Base-by-base conservation (phyloP, 2,797 vertebrate genomes). In the Danio kyathit region DNA sequence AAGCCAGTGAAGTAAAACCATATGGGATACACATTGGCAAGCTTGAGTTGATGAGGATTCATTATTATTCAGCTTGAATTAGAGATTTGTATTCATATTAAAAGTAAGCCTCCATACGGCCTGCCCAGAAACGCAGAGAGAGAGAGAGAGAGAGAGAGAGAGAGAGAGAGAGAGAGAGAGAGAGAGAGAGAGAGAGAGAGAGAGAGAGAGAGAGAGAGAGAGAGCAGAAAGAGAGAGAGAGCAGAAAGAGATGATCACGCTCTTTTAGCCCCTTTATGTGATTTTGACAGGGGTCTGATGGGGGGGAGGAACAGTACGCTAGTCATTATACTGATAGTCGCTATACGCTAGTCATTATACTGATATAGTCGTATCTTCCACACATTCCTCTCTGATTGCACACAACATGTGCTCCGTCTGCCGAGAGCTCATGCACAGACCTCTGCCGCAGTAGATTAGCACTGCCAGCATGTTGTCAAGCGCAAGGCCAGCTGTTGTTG, bases 321-420 rank as follows among this genome's bases (percentile, higher is more conserved):
- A 60, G 77, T 73, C 52, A 78, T 79, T 79, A 52, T 46, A 83
- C 71, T 17, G 52, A 66, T 83, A 14, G 82, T 83, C 74, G 43
- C 82, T 75, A 74, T 74, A 73, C 51, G 29, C 29, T 29, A 29
- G 29, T 29, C 29, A 29, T 29, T 29, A 29, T 29, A 29, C 29
- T 29, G 29, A 29, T 29, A 29, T 29, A 29, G 29, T 29, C 29
- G 29, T 29, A 29, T 29, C 29, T 29, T 79, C 84, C 84, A 83
- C 83, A 78, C 85, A 86, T 90, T 87, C 87, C 84, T 83, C 78
- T 71, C 63, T 85, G 80, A 88, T 91, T 88, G 61, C 67, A 49
- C 64, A 76, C 84, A 52, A 40, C 41, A 65, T 71, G 60, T 43
- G 66, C 80, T 82, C 67, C 56, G 71, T 77, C 76, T 76, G 80